Evolutionary conservation across 2,113 vertebrate species (phyloP), one percentile per base, ranked within the genome.

Genomic region (Girardinichthys multiradiatus): DNA sequence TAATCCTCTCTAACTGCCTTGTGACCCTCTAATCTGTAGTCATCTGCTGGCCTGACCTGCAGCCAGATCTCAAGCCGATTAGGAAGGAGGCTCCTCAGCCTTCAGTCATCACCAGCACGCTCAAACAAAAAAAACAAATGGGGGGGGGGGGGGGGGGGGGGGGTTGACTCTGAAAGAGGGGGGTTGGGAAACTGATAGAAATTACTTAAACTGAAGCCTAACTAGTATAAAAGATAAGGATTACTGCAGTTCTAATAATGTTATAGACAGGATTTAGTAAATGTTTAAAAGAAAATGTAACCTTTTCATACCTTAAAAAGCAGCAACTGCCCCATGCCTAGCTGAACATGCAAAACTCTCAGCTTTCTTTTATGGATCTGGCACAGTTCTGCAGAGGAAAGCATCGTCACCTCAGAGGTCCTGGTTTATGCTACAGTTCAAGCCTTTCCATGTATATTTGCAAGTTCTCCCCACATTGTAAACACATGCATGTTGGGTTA

Each of bases 1-100:
- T 93, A 96, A 96, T 95, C 95, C 89, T 93, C 94, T 94, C 93
- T 94, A 89, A 83, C 84, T 95, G 91, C 93, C 94, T 94, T 93
- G 92, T 95, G 94, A 95, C 93, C 87, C 87, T 90, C 90, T 96
- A 96, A 96, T 96, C 95, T 94, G 92, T 83, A 90, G 90, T 92
- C 86, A 91, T 74, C 24, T 92, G 91, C 84, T 92, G 93, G 92
- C 74, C 81, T 95, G 95, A 94, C 91, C 88, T 27, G 39, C 85
- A 68, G 85, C 87, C 88, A 92, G 88, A 91, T 90, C 92, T 33
- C 91, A 96, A 97, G 94, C 94, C 87, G 94, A 96, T 96, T 96
- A 96, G 82, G 74, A 79, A 28, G 80, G 83, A 88, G 92, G 86
- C 77, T 83, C 87, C 72, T 87, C 81, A 35, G 79, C 62, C 59